A percentile compares a stretch with the other conserved stretches of the same genome.
Conservation (phyloP, 2,888 invertebrate species). For the Athalia circularis region DNA sequence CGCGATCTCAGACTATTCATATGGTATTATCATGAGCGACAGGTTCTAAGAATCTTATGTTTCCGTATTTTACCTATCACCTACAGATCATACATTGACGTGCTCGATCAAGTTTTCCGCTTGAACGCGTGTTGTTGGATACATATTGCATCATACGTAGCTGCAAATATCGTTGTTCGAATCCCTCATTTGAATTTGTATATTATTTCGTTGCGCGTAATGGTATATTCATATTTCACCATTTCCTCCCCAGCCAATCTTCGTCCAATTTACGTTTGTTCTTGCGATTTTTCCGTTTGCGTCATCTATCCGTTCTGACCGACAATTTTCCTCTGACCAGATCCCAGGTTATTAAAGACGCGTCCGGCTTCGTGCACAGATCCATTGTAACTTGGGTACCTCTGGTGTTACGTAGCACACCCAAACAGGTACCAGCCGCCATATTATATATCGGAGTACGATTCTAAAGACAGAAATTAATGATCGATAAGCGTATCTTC, state of each 20-base stretch:
- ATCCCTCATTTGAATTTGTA: background rate
- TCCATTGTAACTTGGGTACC: conserved; percentile 78
- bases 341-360: conserved; percentile 76
- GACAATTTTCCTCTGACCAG: conserved; percentile 69
- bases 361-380: conserved; percentile 77
- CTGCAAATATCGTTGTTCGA: background rate
- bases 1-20: too few species aligned
- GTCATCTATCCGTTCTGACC: conserved; percentile 63
- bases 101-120: too few species aligned
- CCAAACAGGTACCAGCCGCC: conserved; percentile 90
- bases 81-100: too few species aligned
- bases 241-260: conserved; percentile 55
- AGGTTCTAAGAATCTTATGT: too few species aligned
- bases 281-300: conserved; percentile 49
- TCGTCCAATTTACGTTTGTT: conserved; percentile 52
- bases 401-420: conserved; percentile 74
- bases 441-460: conserved; percentile 89
- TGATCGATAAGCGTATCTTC: background rate
- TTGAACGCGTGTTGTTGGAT: too few species aligned
- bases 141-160: background rate
- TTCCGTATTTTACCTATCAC: too few species aligned
- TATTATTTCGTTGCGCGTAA: background rate
- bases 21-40: too few species aligned
- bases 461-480: conserved; percentile 75
- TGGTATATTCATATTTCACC: conserved; percentile 45